Base-by-base conservation (phyloP, 2,113 vertebrate genomes). In the Ailurus styani region DNA sequence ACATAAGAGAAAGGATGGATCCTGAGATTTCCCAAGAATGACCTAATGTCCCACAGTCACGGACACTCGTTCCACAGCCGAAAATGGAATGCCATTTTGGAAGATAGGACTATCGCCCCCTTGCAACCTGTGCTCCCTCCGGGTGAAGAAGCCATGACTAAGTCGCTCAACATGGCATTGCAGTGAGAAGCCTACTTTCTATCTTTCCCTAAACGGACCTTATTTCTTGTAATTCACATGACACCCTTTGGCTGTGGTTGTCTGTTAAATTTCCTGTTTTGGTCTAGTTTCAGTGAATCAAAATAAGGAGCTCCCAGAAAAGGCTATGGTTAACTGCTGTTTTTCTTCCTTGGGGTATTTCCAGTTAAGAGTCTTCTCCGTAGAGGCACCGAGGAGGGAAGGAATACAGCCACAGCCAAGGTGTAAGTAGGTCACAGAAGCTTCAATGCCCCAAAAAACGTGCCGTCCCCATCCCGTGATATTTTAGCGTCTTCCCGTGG, bases 371-470 rank as follows among this genome's bases (percentile, higher is more conserved):
- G 47, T 92, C 68, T 96, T 97, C 95, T 68, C 93, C 52, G 87
- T 54, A 91, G 91, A 97, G 79, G 92, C 87, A 50, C 97, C 93
- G 79, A 75, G 72, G 57, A 64, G 95, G 81, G 17, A 40, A 96
- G 86, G 23, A 78, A 66, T 96, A 82, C 2, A 27, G 60, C 37
- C 64, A 54, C 84, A 83, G 47, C 31, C 40, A 29, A 77, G 31
- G 52, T 2, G 11, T 6, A 83, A 96, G 45, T 52, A n/a, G 83
- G 95, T 99, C 98, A 99, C 97, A 98, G 97, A 96, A 99, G 99
- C 96, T 99, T 99, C 95, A 99, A 95, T 34, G 99, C 99, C 50
- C 99, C 99, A 82, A 99, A 99, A 98, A 99, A 99, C 52, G 99
- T 99, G 95, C 98, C 98, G 10, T 99, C 99, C 93, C 99, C 99